Evolutionary conservation across 2,797 vertebrate genomes (phyloP), one percentile per base, ranked within the genome.

Genomic region (Atherinosoma microstoma): DNA sequence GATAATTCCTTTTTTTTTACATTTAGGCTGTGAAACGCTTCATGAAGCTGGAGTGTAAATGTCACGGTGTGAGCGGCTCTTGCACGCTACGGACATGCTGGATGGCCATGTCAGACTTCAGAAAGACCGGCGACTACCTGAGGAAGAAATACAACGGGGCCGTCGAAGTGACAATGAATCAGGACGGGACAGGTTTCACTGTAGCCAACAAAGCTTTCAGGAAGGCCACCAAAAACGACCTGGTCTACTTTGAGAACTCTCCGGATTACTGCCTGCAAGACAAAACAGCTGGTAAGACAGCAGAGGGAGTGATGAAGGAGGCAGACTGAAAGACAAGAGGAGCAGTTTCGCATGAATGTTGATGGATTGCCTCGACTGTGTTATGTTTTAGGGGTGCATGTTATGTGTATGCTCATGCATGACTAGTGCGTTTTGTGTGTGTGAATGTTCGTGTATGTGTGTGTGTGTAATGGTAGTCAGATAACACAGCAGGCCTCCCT

Each of bases 191-290:
- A 0, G 97, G 97, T 79, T 99, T 99, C 82, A 94, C 96, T 0
- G 96, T 98, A 67, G 97, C 98, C 65, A 97, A 98, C 90, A 97
- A 97, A 92, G 94, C 92, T 83, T 95, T 95, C 86, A 89, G 94
- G 67, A 95, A 94, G 73, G 91, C 93, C 82, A 95, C 94, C 85
- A 97, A 99, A 87, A 97, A 97, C 3, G 97, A 99, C 86, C 95
- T 99, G 83, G 98, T 99, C 83, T 99, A 99, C 91, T 98, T 99
- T 54, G 98, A 99, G 92, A 98, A 97, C 92, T 99, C 98, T 0
- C 98, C 98, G 0, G 97, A 99, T 91, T 99, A 99, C 86, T 99
- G 98, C 54, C 91, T 99, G 82, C 94, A 97, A 94, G 97, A 99
- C 94, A 99, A 98, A 92, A 94, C 96, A 75, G 97, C 97, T 95